Evolutionary conservation across 2,888 invertebrate genomes (phyloP), one percentile per base, ranked within the genome.

Genomic region (Brachypalpus laphriformis): DNA sequence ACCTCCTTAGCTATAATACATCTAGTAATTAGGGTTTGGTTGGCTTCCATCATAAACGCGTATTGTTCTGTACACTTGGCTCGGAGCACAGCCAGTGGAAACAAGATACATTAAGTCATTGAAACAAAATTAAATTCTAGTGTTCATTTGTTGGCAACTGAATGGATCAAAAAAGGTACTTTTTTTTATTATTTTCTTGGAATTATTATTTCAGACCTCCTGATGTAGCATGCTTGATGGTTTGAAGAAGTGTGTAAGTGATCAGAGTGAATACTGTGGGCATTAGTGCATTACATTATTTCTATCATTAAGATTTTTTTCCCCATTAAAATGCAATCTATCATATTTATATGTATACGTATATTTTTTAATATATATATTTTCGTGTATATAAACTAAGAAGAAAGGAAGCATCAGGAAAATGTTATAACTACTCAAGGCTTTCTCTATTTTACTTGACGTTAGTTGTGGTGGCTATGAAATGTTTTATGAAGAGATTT

Each of bases 11-110:
- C 68, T 42, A 59, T 51, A 40, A 66, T 56, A 77, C 71, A 47
- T 82, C 51, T 63, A 74, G 74, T 72, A 83, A 83, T 83, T 78
- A 83, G 61, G 47, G 72, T 66, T 49, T 54, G 65, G 72, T 74
- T 78, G 68, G 82, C 31, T 83, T 65, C 63, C 66, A 72, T 77
- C 59, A 51, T 72, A 82, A 72, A 72, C 72, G 45, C 61, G 56
- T 63, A 83, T 83, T 83, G 78, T 83, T 83, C 66, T 45, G 56
- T 54, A 45, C 57, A 59, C 61, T 25, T 40, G 11, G 22, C 22
- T 54, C 22, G 22, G 3, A 40, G n/a, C 11, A 37, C 14, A n/a
- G 40, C 31, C 63, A 63, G 56, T 40, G 72, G 47, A 59, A 22
- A 49, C 42, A 56, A 68, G 31, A 40, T 56, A 78, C 74, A 83